phyloP scores from a whole-genome alignment of 2,888 invertebrate genomes.

The Heteromurus nitidus region DNA sequence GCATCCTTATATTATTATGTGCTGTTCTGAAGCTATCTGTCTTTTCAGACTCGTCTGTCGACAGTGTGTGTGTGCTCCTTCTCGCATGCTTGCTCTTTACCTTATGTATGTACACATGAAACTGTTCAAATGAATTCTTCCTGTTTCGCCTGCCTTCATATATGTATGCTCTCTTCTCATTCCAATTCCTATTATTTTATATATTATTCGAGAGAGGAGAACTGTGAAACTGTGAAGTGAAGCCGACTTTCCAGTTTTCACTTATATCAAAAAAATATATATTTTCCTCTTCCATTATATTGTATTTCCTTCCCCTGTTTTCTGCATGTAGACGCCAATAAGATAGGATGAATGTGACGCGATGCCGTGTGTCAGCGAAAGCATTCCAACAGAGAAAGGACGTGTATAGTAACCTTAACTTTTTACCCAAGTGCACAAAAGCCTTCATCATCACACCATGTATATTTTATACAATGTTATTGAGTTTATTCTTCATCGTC shows the following conservation, averaged over 20 bases:
- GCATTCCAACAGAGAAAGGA: neutral
- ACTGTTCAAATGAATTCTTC: constrained; percentile 23
- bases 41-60: constrained; percentile 10
- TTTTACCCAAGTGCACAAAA: neutral
- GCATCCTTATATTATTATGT: too few relatives aligned
- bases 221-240: too few relatives aligned
- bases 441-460: constrained; percentile 39
- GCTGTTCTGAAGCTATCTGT: constrained; percentile 7
- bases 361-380: constrained; percentile 29
- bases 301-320: neutral
- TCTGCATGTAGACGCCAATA: neutral
- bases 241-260: constrained; percentile 23
- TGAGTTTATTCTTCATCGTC: neutral
- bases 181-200: constrained; percentile 2
- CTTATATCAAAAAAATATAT: neutral
- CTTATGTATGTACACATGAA: neutral
- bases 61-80: neutral
- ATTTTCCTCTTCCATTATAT: too few relatives aligned
- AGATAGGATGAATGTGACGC: neutral
- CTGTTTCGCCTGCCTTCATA: neutral
- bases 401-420: neutral
- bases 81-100: neutral
- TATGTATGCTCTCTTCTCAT: neutral
- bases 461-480: constrained; percentile 25
- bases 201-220: too few relatives aligned